Evolutionary conservation across 92 coral and sea anemone species (phyloP), one percentile per base, ranked within the genome.

Genomic region (Zoanthus sansibaricus): DNA sequence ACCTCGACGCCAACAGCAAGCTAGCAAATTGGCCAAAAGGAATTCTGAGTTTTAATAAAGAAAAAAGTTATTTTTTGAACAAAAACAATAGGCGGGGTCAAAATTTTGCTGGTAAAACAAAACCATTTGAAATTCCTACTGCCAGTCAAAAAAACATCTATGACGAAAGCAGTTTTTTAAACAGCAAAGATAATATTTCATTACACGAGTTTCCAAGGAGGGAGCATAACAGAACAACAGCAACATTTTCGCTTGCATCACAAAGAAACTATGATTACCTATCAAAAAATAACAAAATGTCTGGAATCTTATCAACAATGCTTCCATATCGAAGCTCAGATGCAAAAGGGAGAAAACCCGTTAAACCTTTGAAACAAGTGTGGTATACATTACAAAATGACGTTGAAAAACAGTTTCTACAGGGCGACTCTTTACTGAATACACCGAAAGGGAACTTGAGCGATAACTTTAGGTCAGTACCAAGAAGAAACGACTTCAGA

Each of bases 231-330:
- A 76, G 52, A 30, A 11, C 46, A 18, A 11, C 42, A 4, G 75
- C 47, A 21, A 17, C 46, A 5, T 47, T 48, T 44, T 79, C 45
- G 42, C 56, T 51, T 8, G 3, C 84, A 80, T 15, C 85, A 46
- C 66, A 55, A 5, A 52, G 75, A 80, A 18, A 64, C 61, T 46
- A 18, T 11, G 85, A 80, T 8, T 52, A 30, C 25, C 54, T 13
- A 6, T 49, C 30, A 64, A 11, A 46, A 7, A 80, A 67, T 48
- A 46, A 33, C 51, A 67, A 44, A 62, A 45, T 33, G 11, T 10
- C 32, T 62, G 84, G 85, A 80, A 66, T 20, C 51, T 14, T 44
- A 80, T 56, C 85, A 69, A 12, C 10, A 25, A 69, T 44, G 47
- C 20, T 56, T 30, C 66, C 66, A 18, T 56, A 45, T 10, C 74